Evolutionary conservation across 2,888 invertebrate species (phyloP).

Genomic region (Uropetala carovei): DNA sequence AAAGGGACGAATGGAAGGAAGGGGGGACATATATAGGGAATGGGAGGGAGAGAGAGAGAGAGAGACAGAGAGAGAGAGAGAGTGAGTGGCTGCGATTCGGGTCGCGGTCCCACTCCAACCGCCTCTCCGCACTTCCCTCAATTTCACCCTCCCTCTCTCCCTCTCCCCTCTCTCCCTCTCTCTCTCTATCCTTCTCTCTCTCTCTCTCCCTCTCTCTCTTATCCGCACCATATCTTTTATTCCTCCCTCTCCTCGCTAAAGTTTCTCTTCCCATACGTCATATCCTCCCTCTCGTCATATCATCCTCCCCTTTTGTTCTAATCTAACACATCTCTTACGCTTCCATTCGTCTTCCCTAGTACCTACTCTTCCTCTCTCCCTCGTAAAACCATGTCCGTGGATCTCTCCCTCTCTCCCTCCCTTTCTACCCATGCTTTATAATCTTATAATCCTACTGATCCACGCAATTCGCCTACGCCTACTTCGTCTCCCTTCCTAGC

Average conservation of each 20-base stretch:
- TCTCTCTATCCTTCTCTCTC: neutral
- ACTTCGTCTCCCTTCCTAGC: neutral
- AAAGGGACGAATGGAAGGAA: neutral
- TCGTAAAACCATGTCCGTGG: neutral
- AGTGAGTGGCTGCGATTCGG: slow-evolving; percentile 60
- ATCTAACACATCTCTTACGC: neutral
- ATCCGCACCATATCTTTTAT: neutral
- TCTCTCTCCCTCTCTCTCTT: neutral
- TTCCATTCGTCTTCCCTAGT: neutral
- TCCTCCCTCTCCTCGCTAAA: neutral
- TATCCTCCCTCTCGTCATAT: no score
- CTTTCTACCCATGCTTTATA: neutral
- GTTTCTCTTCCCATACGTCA: neutral
- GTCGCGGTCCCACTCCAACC: neutral
- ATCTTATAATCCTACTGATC: slow-evolving; percentile 12
- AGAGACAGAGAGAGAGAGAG: neutral
- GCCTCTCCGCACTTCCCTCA: neutral
- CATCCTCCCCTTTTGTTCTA: neutral
- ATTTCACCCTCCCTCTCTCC: neutral
- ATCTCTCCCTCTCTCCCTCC: neutral
- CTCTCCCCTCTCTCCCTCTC: neutral
- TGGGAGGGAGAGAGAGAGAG: slow-evolving; percentile 22
- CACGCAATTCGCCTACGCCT: neutral
- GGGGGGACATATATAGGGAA: neutral
- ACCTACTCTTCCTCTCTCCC: neutral